Evolutionary conservation across 2,113 vertebrate genomes (phyloP).

Genomic region (Tupaia chinensis): DNA sequence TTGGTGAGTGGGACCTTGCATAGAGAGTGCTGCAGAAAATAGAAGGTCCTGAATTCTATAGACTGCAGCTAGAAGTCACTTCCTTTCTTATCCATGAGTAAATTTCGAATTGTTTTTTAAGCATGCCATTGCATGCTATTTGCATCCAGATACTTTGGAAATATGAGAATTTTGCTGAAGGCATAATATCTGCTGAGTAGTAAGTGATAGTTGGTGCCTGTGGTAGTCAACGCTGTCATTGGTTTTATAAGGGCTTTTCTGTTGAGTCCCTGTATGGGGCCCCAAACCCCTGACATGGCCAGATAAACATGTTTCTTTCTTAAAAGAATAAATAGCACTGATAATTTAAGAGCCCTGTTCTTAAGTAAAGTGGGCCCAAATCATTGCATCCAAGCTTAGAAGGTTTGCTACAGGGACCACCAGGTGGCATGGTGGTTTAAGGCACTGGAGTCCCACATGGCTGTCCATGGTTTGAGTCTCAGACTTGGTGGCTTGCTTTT

Average conservation of each 20-base stretch:
- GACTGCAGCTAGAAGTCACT: not conserved
- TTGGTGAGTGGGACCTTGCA: not conserved
- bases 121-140: not conserved
- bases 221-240: not conserved
- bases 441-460: too few species aligned
- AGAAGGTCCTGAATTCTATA: not conserved
- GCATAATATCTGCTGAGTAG: not conserved
- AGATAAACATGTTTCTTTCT: not conserved
- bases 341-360: not conserved
- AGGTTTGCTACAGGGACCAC: not conserved
- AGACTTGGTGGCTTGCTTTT: too few species aligned
- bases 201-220: not conserved
- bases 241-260: not conserved
- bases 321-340: not conserved
- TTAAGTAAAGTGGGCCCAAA: not conserved
- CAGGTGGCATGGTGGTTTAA: too few species aligned
- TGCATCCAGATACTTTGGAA: not conserved
- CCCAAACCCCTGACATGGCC: not conserved
- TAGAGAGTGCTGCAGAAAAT: not conserved
- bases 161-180: constrained; percentile 24
- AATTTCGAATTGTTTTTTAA: not conserved
- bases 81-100: not conserved
- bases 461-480: too few species aligned
- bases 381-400: not conserved
- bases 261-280: not conserved